Conservation (phyloP, 2,888 invertebrate genomes). For the Eupithecia exiguata region DNA sequence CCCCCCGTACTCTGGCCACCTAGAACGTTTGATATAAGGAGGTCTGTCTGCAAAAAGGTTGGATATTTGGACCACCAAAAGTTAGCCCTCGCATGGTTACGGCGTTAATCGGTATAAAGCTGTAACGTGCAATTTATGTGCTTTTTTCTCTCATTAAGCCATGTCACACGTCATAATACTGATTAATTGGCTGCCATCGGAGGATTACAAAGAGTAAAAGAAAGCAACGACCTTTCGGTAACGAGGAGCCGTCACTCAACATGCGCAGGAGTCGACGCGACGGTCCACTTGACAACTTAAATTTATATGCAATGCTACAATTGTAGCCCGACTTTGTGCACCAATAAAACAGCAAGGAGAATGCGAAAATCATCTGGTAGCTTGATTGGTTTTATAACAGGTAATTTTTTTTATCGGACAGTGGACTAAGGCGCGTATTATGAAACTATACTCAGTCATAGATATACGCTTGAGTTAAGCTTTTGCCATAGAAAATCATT, state of each 20-base stretch:
- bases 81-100: slow-evolving; percentile 7
- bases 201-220: slow-evolving; percentile 61
- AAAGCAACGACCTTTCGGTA: slow-evolving; percentile 76
- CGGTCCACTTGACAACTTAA: slow-evolving; percentile 66
- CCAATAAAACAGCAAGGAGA: slow-evolving; percentile 12
- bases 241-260: slow-evolving; percentile 76
- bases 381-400: neutral
- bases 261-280: slow-evolving; percentile 42
- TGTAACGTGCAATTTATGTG: slow-evolving; percentile 53
- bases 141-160: slow-evolving; percentile 65
- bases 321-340: slow-evolving; percentile 47
- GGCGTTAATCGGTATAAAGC: neutral
- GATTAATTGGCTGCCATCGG: slow-evolving; percentile 75
- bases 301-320: slow-evolving; percentile 72
- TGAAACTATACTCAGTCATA: too few species aligned
- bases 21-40: slow-evolving; percentile 45
- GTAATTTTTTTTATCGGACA: neutral
- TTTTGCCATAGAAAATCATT: too few species aligned
- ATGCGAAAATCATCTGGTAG: neutral
- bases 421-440: too few species aligned
- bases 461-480: too few species aligned
- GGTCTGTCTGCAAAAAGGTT: slow-evolving; percentile 53
- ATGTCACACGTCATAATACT: slow-evolving; percentile 77
- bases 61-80: slow-evolving; percentile 42
- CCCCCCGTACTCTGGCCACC: slow-evolving; percentile 52